Evolutionary conservation across 2,888 invertebrate genomes (phyloP).

Genomic region (Apeira syringaria): DNA sequence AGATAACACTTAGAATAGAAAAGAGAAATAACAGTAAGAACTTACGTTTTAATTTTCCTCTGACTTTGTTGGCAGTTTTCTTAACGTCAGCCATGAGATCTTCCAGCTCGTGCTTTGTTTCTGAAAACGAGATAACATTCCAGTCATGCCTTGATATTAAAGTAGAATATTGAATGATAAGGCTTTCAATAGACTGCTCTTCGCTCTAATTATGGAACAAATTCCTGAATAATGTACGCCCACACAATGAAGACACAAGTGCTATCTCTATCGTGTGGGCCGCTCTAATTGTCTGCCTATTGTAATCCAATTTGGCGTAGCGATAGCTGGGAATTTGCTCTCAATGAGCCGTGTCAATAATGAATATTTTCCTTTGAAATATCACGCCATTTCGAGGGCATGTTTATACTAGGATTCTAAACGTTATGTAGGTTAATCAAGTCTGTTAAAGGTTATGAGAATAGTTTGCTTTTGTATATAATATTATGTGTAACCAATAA

Average conservation of each 20-base stretch:
- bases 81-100: constrained; percentile 99
- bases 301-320: constrained; percentile 46
- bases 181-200: constrained; percentile 20
- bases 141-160: constrained; percentile 4
- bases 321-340: constrained; percentile 34
- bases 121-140: constrained; percentile 83
- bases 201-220: constrained; percentile 29
- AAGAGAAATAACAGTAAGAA: constrained; percentile 28
- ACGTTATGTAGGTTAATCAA: constrained; percentile 16
- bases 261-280: constrained; percentile 38
- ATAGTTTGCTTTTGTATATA: neutral
- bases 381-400: constrained; percentile 17
- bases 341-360: constrained; percentile 25
- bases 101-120: constrained; percentile 99
- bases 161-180: constrained; percentile 20
- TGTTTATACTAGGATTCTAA: constrained; percentile 16
- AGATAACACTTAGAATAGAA: no score
- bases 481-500: constrained; percentile 10
- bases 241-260: constrained; percentile 36
- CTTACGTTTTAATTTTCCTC: constrained; percentile 98
- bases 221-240: constrained; percentile 31
- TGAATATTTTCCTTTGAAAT: constrained; percentile 26
- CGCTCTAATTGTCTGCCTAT: constrained; percentile 41
- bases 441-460: constrained; percentile 13
- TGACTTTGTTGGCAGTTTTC: constrained; percentile 99